Conservation (phyloP, 1,140 invertebrate genomes). For the Apis laboriosa region DNA sequence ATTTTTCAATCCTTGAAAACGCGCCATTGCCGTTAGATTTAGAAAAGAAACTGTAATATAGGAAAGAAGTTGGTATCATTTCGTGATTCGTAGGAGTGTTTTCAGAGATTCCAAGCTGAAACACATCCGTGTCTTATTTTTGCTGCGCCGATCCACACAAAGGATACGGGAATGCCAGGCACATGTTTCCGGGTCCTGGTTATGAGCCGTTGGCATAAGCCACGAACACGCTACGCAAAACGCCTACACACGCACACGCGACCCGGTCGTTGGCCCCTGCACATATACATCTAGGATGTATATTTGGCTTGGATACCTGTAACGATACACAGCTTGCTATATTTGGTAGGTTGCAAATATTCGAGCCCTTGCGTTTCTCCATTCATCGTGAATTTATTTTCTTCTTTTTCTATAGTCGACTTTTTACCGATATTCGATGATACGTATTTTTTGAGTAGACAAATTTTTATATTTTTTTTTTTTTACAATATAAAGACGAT, state of each 20-base stretch:
- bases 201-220: constrained; percentile 35
- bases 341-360: constrained; percentile 43
- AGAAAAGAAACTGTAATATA: neutral
- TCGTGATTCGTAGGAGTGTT: neutral
- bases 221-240: constrained; percentile 62
- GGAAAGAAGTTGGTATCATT: neutral
- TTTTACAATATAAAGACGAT: too few species aligned
- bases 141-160: constrained; percentile 24
- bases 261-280: constrained; percentile 69
- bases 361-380: constrained; percentile 11
- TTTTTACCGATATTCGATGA: neutral
- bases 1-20: neutral
- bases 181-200: constrained; percentile 38
- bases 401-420: neutral
- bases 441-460: neutral
- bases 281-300: constrained; percentile 46
- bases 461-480: too few species aligned
- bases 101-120: neutral
- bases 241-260: constrained; percentile 60
- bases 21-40: neutral
- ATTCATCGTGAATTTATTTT: too few species aligned
- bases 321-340: constrained; percentile 37
- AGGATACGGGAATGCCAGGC: constrained; percentile 30
- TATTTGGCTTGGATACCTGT: constrained; percentile 50
- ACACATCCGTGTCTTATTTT: constrained; percentile 27